These are phyloP conservation scores for Pelobates fuscus DNA, from an alignment of 2,113 vertebrate species.

Conservation along the genomic window DNA sequence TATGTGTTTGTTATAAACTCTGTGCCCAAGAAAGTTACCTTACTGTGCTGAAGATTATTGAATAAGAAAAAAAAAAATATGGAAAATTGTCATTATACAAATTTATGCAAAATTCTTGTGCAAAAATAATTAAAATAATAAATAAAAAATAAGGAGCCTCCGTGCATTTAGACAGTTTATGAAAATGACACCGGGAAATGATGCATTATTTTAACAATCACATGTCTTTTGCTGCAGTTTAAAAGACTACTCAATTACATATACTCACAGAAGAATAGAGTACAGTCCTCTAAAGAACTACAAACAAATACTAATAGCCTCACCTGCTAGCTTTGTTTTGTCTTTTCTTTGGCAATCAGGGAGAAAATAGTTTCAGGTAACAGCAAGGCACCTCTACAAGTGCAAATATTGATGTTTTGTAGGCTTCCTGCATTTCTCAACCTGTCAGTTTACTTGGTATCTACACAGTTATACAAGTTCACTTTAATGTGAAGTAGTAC, in stretches of 20 bases:
- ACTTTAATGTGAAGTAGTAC: no score
- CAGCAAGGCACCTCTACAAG: slow-evolving; percentile 38
- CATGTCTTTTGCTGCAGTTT: slow-evolving; percentile 5
- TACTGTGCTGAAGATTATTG: no score
- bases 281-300: slow-evolving; percentile 22
- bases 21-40: no score
- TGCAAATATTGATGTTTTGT: slow-evolving; percentile 47
- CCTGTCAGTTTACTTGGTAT: slow-evolving; percentile 36
- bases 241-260: slow-evolving; percentile 18
- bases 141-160: no score
- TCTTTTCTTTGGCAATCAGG: slow-evolving; percentile 31
- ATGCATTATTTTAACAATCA: neutral
- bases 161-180: no score
- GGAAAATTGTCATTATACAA: no score
- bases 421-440: slow-evolving; percentile 26
- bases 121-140: no score
- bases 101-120: no score
- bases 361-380: slow-evolving; percentile 49
- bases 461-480: slow-evolving; percentile 23
- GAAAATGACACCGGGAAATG: no score
- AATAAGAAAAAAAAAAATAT: no score
- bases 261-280: slow-evolving; percentile 12
- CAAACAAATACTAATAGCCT: slow-evolving; percentile 38
- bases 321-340: slow-evolving; percentile 48
- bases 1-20: no score